phyloP scores from a whole-genome alignment of 2,888 invertebrate species.

The Elegia similella region DNA sequence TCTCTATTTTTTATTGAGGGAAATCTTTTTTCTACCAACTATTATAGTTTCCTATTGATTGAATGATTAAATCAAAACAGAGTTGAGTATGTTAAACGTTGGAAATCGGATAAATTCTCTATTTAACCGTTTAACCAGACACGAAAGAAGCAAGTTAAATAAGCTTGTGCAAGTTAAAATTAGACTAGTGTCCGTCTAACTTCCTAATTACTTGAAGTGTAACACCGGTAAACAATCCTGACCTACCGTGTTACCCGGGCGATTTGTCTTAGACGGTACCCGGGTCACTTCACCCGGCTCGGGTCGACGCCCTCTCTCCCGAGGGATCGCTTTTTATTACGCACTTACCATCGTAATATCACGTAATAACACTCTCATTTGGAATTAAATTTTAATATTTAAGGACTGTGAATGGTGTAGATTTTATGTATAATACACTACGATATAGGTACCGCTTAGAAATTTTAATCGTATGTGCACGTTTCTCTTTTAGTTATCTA shows the following conservation, averaged over 20 bases:
- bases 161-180: slow-evolving; percentile 1
- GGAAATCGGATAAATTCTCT: not conserved
- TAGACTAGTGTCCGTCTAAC: not conserved
- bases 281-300: slow-evolving; percentile 36
- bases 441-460: too few species aligned
- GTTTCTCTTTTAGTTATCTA: too few species aligned
- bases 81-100: too few species aligned
- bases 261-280: slow-evolving; percentile 29
- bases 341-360: not conserved
- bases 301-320: slow-evolving; percentile 24
- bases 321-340: slow-evolving; percentile 17
- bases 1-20: too few species aligned
- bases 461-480: too few species aligned
- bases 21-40: too few species aligned
- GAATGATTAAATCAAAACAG: too few species aligned
- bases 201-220: slow-evolving; percentile 9
- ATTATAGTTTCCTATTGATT: too few species aligned
- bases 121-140: not conserved
- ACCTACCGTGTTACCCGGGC: slow-evolving; percentile 33
- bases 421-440: too few species aligned
- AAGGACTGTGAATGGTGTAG: not conserved
- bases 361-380: slow-evolving; percentile 1
- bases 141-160: not conserved
- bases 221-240: slow-evolving; percentile 25
- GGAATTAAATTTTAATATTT: slow-evolving; percentile 6